phyloP scores from a whole-genome alignment of 2,888 invertebrate species.

The Eumacrocentrus americanus region DNA sequence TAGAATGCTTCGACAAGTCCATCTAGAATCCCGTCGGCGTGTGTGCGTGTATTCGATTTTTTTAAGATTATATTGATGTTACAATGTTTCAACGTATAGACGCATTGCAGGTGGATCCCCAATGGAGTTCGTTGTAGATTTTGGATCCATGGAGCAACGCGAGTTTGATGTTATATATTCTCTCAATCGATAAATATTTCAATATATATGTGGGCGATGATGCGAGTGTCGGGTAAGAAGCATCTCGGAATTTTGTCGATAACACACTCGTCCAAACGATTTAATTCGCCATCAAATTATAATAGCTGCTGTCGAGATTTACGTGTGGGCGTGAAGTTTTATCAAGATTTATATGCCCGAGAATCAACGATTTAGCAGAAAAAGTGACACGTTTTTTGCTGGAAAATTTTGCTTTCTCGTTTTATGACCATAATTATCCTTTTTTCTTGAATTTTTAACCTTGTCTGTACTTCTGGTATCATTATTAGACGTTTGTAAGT shows the following conservation, averaged over 20 bases:
- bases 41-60: conserved; percentile 33
- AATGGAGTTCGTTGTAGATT: conserved; percentile 23
- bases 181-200: conserved; percentile 29
- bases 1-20: conserved; percentile 17
- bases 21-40: conserved; percentile 18
- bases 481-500: too few relatives aligned
- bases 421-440: too few relatives aligned
- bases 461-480: conserved; percentile 7
- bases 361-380: not conserved
- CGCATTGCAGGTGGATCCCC: conserved; percentile 46
- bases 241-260: conserved; percentile 25
- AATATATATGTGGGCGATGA: conserved; percentile 25
- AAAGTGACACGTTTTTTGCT: not conserved
- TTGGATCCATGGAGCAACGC: not conserved
- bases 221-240: not conserved
- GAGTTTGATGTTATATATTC: conserved; percentile 4
- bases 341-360: conserved; percentile 10
- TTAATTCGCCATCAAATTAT: conserved; percentile 23
- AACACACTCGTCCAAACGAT: conserved; percentile 19
- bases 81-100: conserved; percentile 38
- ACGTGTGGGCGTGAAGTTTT: conserved; percentile 13
- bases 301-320: conserved; percentile 23
- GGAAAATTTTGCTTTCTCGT: too few relatives aligned
- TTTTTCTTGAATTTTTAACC: conserved; percentile 1
- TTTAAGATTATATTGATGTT: conserved; percentile 41